Conservation (phyloP, 1,140 invertebrate species). For the Chlorops oryzae region DNA sequence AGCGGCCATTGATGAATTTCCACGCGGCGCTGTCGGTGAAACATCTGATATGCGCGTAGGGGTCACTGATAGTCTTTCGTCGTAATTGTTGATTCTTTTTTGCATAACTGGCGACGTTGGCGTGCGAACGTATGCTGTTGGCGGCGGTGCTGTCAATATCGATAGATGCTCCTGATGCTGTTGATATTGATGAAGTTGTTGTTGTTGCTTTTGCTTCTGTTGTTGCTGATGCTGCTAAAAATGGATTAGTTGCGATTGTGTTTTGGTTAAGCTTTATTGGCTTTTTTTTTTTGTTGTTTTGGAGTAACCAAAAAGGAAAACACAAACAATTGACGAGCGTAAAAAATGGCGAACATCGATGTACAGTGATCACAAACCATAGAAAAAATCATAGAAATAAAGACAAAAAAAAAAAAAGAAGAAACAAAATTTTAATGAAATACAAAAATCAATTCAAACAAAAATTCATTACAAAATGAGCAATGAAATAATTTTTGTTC, state of each 20-base stretch:
- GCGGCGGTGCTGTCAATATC: conserved; percentile 9
- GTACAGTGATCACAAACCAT: too few species aligned
- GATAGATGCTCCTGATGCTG: too few species aligned
- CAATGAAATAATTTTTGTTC: too few species aligned
- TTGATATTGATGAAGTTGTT: conserved; percentile 15
- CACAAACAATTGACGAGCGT: background rate
- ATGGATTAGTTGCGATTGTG: conserved; percentile 37
- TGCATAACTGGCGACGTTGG: background rate
- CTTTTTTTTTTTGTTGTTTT: conserved; percentile 17
- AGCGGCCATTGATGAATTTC: background rate
- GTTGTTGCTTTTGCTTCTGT: conserved; percentile 12
- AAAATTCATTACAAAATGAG: too few species aligned
- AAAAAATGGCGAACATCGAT: too few species aligned
- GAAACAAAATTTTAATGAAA: background rate
- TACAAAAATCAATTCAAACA: background rate
- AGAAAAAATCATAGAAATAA: too few species aligned
- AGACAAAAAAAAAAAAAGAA: conserved; percentile 10
- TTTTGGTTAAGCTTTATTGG: too few species aligned
- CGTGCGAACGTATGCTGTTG: conserved; percentile 9
- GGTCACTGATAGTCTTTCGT: conserved; percentile 41
- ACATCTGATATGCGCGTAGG: conserved; percentile 35
- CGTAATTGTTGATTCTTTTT: conserved; percentile 34
- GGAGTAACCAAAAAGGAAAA: conserved; percentile 7
- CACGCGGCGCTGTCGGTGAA: conserved; percentile 18
- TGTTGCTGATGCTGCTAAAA: conserved; percentile 33